Conservation (phyloP, 2,888 invertebrate genomes). For the Papilio gigon region DNA sequence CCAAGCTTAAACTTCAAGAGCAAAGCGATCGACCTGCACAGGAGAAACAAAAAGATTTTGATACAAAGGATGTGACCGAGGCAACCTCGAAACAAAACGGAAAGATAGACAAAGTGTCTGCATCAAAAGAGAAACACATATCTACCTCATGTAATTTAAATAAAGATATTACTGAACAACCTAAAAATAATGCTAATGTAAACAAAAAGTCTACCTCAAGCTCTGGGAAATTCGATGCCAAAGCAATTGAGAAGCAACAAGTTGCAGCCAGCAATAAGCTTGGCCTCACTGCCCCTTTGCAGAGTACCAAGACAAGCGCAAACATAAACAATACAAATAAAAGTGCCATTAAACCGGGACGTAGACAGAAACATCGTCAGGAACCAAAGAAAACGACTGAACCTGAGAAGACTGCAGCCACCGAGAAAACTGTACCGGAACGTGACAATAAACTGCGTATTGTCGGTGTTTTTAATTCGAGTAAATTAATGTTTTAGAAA, state of each 20-base stretch:
- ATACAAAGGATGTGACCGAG: neutral
- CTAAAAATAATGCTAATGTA: neutral
- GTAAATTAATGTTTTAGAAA: neutral
- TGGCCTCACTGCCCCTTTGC: neutral
- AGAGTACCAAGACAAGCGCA: neutral
- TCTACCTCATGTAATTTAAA: neutral
- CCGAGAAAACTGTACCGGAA: neutral
- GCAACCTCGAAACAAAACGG: neutral
- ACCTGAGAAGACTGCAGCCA: constrained; percentile 2
- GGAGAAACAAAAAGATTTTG: neutral
- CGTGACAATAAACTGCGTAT: constrained; percentile 12
- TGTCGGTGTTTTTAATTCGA: constrained; percentile 7
- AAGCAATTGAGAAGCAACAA: neutral
- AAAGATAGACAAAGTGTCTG: neutral
- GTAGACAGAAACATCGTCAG: neutral
- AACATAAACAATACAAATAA: neutral
- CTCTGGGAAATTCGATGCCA: neutral
- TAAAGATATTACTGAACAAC: neutral
- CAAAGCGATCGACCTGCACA: neutral
- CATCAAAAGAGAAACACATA: neutral
- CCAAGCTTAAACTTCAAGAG: constrained; percentile 17
- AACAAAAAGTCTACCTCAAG: constrained; percentile 1
- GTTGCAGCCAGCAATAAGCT: neutral
- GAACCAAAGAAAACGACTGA: constrained; percentile 13
- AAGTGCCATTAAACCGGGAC: constrained; percentile 8